Conservation (phyloP, 2,888 invertebrate species). For the Tetanocera ferruginea region DNA sequence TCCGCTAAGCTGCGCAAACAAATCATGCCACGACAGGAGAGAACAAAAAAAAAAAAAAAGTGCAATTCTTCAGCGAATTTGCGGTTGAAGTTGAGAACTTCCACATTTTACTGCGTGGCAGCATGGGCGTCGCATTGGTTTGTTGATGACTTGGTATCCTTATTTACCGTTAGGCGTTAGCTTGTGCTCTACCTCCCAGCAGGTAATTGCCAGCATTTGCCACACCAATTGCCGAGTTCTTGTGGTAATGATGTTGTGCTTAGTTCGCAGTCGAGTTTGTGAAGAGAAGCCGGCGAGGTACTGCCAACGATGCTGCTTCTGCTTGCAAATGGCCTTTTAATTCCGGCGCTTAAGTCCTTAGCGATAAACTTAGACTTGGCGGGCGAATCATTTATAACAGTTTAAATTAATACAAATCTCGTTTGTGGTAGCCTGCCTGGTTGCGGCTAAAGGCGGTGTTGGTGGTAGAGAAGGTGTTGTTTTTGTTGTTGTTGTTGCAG, state of each 20-base stretch:
- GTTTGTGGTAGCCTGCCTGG: constrained; percentile 47
- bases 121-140: background rate
- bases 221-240: constrained; percentile 19
- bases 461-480: no score
- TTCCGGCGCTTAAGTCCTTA: constrained; percentile 48
- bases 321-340: constrained; percentile 41
- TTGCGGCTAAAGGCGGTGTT: background rate
- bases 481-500: no score
- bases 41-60: constrained; percentile 28
- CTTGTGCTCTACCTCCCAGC: background rate
- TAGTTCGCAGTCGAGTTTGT: background rate
- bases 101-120: background rate
- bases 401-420: constrained; percentile 52
- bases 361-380: constrained; percentile 52
- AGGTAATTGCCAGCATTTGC: constrained; percentile 30
- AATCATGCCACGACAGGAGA: background rate
- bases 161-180: constrained; percentile 2
- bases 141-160: background rate
- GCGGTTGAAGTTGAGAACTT: constrained; percentile 34
- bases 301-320: constrained; percentile 12
- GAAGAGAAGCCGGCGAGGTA: background rate
- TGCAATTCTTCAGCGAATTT: constrained; percentile 39
- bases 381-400: constrained; percentile 52
- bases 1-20: background rate
- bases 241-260: constrained; percentile 30